Percentiles rank a stretch among this genome's conserved stretches.
Evolutionary conservation across 2,888 invertebrate genomes (phyloP).

Genomic region (Eledona agricola): DNA sequence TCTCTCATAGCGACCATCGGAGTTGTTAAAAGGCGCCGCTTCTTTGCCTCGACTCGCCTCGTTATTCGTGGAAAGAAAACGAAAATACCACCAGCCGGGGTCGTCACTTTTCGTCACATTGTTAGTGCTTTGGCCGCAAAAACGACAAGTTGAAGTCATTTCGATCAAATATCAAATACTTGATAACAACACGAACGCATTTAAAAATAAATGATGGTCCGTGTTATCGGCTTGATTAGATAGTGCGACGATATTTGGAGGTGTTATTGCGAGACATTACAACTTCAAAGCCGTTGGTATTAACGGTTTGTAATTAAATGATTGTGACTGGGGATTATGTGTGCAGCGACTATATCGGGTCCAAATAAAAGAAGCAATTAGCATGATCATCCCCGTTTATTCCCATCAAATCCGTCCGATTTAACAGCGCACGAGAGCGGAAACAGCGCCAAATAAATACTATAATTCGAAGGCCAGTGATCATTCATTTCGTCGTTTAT

Average conservation of each 20-base stretch:
- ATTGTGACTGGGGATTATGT: conserved; percentile 1
- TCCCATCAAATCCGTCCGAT: no score
- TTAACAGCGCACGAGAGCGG: no score
- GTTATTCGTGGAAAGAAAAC: conserved; percentile 38
- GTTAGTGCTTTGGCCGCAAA: conserved; percentile 40
- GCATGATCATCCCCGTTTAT: no score
- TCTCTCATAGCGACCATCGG: conserved; percentile 42
- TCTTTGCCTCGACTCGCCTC: conserved; percentile 1
- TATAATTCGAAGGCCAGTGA: no score
- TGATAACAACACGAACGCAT: conserved; percentile 21
- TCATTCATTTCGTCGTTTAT: no score
- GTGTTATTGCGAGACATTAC: conserved; percentile 19
- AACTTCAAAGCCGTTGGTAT: conserved; percentile 20
- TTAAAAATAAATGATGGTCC: conserved; percentile 28
- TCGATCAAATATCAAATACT: conserved; percentile 11
- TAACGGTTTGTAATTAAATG: conserved; percentile 15
- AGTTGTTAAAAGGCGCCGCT: not conserved
- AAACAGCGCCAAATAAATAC: no score
- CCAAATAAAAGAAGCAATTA: no score
- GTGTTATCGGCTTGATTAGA: conserved; percentile 26
- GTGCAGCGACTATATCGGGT: no score
- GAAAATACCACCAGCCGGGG: conserved; percentile 44
- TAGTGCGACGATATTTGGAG: conserved; percentile 20
- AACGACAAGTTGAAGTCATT: conserved; percentile 38
- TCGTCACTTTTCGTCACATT: conserved; percentile 18